Conservation (phyloP, 1,140 invertebrate species). For the Anoplophora glabripennis region DNA sequence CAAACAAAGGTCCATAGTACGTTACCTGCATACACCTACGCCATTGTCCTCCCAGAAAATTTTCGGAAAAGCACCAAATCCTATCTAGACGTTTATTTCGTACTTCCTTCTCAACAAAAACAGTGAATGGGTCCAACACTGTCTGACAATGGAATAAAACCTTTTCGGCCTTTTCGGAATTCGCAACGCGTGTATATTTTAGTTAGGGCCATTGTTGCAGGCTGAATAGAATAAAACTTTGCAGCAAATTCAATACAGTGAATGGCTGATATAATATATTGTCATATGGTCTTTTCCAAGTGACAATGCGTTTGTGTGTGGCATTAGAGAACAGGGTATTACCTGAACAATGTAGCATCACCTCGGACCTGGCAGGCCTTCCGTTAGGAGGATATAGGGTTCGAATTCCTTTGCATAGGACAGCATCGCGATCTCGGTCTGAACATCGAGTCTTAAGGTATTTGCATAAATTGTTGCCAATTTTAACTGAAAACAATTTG, state of each 20-base stretch:
- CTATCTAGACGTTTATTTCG: constrained; percentile 36
- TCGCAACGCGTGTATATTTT: constrained; percentile 49
- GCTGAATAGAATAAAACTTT: constrained; percentile 49
- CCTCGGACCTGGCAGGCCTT: no score
- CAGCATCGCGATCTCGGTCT: no score
- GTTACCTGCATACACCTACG: constrained; percentile 31
- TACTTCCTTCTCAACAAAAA: constrained; percentile 45
- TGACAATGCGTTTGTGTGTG: constrained; percentile 47
- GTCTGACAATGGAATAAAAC: constrained; percentile 43
- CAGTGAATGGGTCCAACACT: constrained; percentile 45
- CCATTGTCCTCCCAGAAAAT: constrained; percentile 24
- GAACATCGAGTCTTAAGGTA: no score
- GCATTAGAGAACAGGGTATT: constrained; percentile 46
- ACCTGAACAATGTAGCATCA: constrained; percentile 37
- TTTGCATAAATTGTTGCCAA: no score
- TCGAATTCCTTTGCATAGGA: no score
- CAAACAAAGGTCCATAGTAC: constrained; percentile 23
- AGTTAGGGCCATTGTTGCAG: constrained; percentile 41
- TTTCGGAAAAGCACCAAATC: constrained; percentile 40
- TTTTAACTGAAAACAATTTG: no score
- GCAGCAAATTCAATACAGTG: constrained; percentile 44
- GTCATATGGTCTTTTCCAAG: constrained; percentile 46
- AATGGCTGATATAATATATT: constrained; percentile 49
- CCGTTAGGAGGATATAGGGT: no score
- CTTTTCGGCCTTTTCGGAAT: constrained; percentile 41